phyloP scores from a whole-genome alignment of 2,113 vertebrate species.

The Alaudala cheleensis region DNA sequence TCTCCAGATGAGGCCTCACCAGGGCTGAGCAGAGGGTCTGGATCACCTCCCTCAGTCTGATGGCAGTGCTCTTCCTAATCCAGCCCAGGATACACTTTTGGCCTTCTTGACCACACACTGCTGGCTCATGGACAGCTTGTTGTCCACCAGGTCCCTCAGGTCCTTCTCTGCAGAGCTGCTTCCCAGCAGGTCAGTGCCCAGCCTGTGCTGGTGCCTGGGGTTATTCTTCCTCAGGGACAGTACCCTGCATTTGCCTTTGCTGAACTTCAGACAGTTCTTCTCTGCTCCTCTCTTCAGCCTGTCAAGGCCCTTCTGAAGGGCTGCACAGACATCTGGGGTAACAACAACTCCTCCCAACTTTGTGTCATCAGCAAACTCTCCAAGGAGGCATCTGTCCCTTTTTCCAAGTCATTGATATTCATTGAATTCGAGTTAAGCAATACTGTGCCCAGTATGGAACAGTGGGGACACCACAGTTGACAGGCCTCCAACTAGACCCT shows the following conservation, averaged over 20 bases:
- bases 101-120: not conserved
- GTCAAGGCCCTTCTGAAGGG: not conserved
- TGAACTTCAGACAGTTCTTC: not conserved
- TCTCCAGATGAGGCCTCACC: not conserved
- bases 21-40: not conserved
- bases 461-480: not conserved
- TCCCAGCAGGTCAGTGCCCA: not conserved
- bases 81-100: too few relatives aligned
- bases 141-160: not conserved
- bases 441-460: not conserved
- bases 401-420: not conserved
- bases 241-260: not conserved
- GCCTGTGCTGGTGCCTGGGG: not conserved
- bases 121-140: not conserved
- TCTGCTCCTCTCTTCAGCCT: not conserved
- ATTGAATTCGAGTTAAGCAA: not conserved
- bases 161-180: not conserved
- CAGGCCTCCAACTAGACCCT: not conserved
- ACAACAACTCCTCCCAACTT: not conserved
- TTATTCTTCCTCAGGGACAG: not conserved
- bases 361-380: not conserved
- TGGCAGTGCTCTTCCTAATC: not conserved
- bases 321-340: not conserved
- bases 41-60: not conserved
- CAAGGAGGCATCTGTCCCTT: not conserved